Evolutionary conservation across 2,797 vertebrate species (phyloP), one percentile per base, ranked within the genome.

Genomic region (Gymnothorax reevesii): DNA sequence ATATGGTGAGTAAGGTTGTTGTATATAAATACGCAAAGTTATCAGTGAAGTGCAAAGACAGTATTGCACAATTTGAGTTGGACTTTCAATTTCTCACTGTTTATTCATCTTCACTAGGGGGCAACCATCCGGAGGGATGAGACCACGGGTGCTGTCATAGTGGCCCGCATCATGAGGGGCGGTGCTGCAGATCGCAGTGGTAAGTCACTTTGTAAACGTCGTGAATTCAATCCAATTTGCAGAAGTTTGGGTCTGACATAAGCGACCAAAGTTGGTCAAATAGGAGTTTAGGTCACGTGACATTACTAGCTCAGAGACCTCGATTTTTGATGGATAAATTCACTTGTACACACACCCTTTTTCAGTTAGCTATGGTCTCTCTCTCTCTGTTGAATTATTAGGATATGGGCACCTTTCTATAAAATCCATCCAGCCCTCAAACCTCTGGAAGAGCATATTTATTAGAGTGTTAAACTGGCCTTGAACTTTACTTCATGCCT

Each of bases 111-210:
- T 0, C 89, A 87, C 73, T 92, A 99, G 98, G 98, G 98, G 85
- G 98, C 98, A 0, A 99, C 98, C 49, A 99, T 99, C 92, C 95
- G 97, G 64, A 93, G 97, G 91, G 97, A 98, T 3, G 98, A 99
- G 49, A 94, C 92, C 3, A 97, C 97, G 0, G 97, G 98, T 80
- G 97, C 98, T 13, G 97, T 99, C 1, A 95, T 99, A 25, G 97
- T 99, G 83, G 98, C 98, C 77, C 94, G 98, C 89, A 98, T 99
- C 93, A 98, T 99, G 98, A 96, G 96, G 90, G 98, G 98, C 7
- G 98, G 98, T 0, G 97, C 98, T 0, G 98, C 98, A 0, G 98
- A 99, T 92, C 97, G 98, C 90, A 99, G 98, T 12, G 98, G 97
- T 97, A 92, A 95, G 95, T 94, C 87, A 0, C 7, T 42, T 3